Evolutionary conservation across 1,140 invertebrate species (phyloP).

Genomic region (Danaus melanippus): DNA sequence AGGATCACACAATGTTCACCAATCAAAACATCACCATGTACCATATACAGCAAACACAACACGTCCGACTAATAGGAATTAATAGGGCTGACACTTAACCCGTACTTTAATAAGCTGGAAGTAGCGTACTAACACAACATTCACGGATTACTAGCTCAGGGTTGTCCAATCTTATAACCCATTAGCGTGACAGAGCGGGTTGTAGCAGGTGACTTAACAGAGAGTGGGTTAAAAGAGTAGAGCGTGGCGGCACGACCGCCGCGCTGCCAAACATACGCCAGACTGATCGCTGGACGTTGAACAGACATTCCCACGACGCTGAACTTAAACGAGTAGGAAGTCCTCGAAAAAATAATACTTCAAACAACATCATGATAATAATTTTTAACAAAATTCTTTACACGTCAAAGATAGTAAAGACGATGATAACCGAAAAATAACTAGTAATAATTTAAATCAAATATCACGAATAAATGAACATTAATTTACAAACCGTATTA

Average conservation of each 20-base stretch:
- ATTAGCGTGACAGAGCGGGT: too few species aligned
- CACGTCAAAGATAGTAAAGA: too few species aligned
- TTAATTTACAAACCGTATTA: too few species aligned
- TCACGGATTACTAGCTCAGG: not conserved
- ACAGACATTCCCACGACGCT: slow-evolving; percentile 29
- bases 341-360: slow-evolving; percentile 26
- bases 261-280: slow-evolving; percentile 65
- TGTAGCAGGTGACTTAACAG: too few species aligned
- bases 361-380: not conserved
- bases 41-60: too few species aligned
- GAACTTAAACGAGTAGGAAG: slow-evolving; percentile 39
- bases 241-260: slow-evolving; percentile 61
- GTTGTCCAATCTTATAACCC: too few species aligned
- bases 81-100: too few species aligned
- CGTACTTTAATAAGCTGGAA: too few species aligned
- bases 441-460: too few species aligned
- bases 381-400: not conserved
- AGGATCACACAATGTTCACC: slow-evolving; percentile 36
- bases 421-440: too few species aligned
- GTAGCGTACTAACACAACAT: slow-evolving; percentile 2
- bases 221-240: not conserved
- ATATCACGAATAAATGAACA: too few species aligned
- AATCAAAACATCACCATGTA: slow-evolving; percentile 35
- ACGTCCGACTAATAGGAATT: too few species aligned
- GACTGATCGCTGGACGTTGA: slow-evolving; percentile 36